Evolutionary conservation across 1,140 invertebrate species (phyloP).

Genomic region (Sitobion miscanthi): DNA sequence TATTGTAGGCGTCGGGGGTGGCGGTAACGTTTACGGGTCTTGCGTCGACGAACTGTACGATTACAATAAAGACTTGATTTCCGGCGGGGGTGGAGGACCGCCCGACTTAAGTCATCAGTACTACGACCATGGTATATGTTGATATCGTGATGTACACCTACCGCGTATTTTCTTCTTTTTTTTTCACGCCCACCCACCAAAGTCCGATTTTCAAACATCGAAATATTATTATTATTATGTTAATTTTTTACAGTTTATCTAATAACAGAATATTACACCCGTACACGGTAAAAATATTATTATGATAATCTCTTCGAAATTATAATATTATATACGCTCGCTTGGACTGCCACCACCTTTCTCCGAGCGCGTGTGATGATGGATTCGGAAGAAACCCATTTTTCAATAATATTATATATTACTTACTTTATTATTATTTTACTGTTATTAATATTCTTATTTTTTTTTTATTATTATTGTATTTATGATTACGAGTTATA

Average conservation of each 20-base stretch:
- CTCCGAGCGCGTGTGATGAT: background rate
- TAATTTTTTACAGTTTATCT: background rate
- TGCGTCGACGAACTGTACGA: conserved; percentile 8
- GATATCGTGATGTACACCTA: background rate
- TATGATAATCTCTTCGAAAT: background rate
- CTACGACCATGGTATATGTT: conserved; percentile 54
- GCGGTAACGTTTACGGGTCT: background rate
- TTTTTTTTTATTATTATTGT: background rate
- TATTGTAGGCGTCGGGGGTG: background rate
- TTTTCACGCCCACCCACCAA: background rate
- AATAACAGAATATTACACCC: background rate
- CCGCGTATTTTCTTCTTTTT: background rate
- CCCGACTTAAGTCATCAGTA: conserved; percentile 28
- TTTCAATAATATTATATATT: background rate
- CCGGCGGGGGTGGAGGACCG: background rate
- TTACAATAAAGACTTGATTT: background rate
- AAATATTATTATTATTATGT: background rate
- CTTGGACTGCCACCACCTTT: background rate
- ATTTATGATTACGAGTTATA: conserved; percentile 17
- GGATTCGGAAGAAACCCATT: background rate
- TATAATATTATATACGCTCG: background rate
- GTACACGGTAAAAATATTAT: background rate
- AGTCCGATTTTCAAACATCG: conserved; percentile 3
- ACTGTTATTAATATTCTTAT: conserved; percentile 18
- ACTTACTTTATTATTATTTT: background rate